Evolutionary conservation across 2,888 invertebrate species (phyloP).

Genomic region (Xylophagus ater): DNA sequence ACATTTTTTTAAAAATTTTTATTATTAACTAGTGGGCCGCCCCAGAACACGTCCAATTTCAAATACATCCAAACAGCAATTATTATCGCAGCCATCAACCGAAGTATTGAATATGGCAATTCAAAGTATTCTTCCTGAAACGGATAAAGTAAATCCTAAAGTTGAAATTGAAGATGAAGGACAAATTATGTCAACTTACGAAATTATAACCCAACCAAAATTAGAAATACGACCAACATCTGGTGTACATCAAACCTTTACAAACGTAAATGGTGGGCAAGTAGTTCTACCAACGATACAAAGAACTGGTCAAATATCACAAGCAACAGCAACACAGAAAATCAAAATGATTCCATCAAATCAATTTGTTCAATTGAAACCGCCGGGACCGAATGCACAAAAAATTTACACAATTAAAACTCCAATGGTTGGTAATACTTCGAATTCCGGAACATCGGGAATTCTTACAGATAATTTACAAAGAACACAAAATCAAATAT

Average conservation of each 20-base stretch:
- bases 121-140: slow-evolving; percentile 34
- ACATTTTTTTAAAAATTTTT: slow-evolving; percentile 20
- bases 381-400: slow-evolving; percentile 26
- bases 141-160: slow-evolving; percentile 18
- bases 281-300: slow-evolving; percentile 12
- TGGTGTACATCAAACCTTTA: background rate
- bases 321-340: slow-evolving; percentile 25
- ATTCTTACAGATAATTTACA: slow-evolving; percentile 12
- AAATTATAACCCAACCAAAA: slow-evolving; percentile 24
- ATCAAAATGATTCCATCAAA: slow-evolving; percentile 37
- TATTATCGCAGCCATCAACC: slow-evolving; percentile 19
- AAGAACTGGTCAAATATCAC: slow-evolving; percentile 13
- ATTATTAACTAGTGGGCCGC: slow-evolving; percentile 39
- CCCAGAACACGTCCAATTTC: slow-evolving; percentile 36
- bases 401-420: slow-evolving; percentile 36
- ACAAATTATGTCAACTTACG: slow-evolving; percentile 24
- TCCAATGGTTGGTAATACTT: slow-evolving; percentile 16
- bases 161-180: slow-evolving; percentile 16
- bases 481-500: slow-evolving; percentile 16
- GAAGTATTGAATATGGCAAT: slow-evolving; percentile 37
- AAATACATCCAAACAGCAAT: slow-evolving; percentile 9
- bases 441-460: slow-evolving; percentile 8
- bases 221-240: slow-evolving; percentile 13
- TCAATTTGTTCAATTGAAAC: slow-evolving; percentile 36
- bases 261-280: slow-evolving; percentile 5